Base-by-base conservation (phyloP, 1,140 invertebrate genomes). In the Melitaea cinxia region DNA sequence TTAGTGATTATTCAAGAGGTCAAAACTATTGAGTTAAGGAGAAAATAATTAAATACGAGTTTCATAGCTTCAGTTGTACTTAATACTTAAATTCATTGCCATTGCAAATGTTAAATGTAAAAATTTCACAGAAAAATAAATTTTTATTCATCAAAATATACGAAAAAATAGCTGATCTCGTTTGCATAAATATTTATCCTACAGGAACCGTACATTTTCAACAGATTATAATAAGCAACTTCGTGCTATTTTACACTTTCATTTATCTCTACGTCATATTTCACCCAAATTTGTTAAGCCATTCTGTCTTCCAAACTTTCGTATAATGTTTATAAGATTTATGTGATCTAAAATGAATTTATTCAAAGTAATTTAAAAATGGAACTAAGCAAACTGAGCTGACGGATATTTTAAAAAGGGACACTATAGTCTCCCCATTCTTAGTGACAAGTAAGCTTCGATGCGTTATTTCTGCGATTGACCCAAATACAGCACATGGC, bases 401-500 rank as follows among this genome's bases (percentile, higher is more conserved):
- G 17, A 21, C 42, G 42, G 17, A 10, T 19, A n/a, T 45, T 45
- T 21, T 3, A 45, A 45, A 45, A 45, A 45, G 42, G 15, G 21
- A 45, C 17, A 19, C 10, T 21, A 21, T 47, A 47, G 42, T 35
- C 53, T 17, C 53, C 39, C 24, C 47, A 65, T 33, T 58, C 56
- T 65, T 58, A 65, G 63, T 37, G 28, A 42, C 35, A 53, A 61
- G 65, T 61, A 56, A 55, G 15, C 39, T 33, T 23, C 62, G 70
- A 73, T 80, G 78, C 72, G 68, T 80, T 83, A 83, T 82, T 82
- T 81, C 69, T 78, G 76, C 79, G 79, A 83, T 81, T 85, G 85
- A 86, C 83, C 85, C 63, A 86, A 88, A 88, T 86, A 76, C 77
- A 70, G 63, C 77, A 77, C 77, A 77, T 80, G 82, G 72, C 71